Percentiles rank a stretch among this genome's conserved stretches.
These are phyloP conservation scores for Gymnoscopelus microlampas DNA, from an alignment of 2,797 vertebrate genomes.

Conservation along the genomic window DNA sequence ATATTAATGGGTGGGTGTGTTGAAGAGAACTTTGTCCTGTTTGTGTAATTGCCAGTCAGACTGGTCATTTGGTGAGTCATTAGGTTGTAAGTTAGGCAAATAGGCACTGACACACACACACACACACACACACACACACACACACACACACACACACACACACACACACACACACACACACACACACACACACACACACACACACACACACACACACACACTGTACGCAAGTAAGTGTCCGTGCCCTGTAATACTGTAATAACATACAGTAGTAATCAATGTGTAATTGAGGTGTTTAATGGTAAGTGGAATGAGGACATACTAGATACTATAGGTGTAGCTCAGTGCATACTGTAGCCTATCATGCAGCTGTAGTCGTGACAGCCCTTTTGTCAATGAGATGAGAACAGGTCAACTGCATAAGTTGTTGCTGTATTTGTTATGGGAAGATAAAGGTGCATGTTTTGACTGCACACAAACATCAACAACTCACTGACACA, in stretches of 20 bases:
- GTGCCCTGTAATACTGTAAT: not conserved
- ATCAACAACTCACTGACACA: too few relatives aligned
- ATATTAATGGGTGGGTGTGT: too few relatives aligned
- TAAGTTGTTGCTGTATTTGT: too few relatives aligned
- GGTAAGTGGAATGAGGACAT: not conserved
- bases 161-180: not conserved
- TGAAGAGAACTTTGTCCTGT: constrained; percentile 1
- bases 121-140: not conserved
- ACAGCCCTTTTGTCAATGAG: too few relatives aligned
- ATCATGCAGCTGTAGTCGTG: constrained; percentile 2
- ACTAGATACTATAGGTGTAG: constrained; percentile 6
- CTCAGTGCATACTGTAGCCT: too few relatives aligned
- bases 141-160: constrained; percentile 5
- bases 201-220: constrained; percentile 3
- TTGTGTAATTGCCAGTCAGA: constrained; percentile 1
- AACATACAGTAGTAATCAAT: not conserved
- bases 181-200: not conserved
- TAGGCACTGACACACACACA: not conserved
- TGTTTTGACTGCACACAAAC: too few relatives aligned
- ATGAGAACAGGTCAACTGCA: too few relatives aligned
- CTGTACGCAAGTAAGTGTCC: constrained; percentile 2
- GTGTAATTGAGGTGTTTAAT: not conserved
- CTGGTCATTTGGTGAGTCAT: constrained; percentile 14
- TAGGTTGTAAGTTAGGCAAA: constrained; percentile 2
- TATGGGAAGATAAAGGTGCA: too few relatives aligned